These are phyloP conservation scores for Mycteria americana DNA, from an alignment of 2,797 vertebrate species.

Conservation along the genomic window DNA sequence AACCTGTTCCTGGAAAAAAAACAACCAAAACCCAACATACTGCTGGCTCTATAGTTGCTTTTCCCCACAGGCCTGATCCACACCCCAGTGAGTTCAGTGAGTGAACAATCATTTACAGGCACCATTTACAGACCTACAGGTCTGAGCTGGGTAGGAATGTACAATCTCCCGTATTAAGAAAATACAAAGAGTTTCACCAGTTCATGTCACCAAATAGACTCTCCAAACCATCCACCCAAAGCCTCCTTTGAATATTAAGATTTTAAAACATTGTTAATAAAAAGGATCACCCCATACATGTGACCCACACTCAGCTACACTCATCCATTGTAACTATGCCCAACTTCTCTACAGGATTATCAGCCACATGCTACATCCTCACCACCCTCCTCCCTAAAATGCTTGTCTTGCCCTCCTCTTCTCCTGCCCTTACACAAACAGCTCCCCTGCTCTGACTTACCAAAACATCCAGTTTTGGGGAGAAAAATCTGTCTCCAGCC, in stretches of 20 bases:
- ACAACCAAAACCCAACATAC: too few relatives aligned
- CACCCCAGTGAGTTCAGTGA: not conserved
- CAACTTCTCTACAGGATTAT: not conserved
- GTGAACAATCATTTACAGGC: not conserved
- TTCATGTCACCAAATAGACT: not conserved
- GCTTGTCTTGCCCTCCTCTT: not conserved
- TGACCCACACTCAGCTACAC: not conserved
- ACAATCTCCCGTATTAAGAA: not conserved
- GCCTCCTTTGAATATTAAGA: not conserved
- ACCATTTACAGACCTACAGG: not conserved
- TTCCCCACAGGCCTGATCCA: not conserved
- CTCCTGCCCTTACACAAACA: not conserved
- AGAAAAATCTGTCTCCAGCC: not conserved
- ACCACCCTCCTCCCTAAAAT: not conserved
- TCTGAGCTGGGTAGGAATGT: not conserved
- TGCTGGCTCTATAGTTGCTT: not conserved
- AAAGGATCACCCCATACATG: fast-evolving
- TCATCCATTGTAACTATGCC: not conserved
- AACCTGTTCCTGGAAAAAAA: not conserved
- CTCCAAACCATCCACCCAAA: not conserved
- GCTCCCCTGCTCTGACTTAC: not conserved
- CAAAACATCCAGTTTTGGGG: not conserved
- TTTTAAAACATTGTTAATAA: not conserved
- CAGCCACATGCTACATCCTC: not conserved
- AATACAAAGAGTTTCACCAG: not conserved